Conservation (phyloP, 2,888 invertebrate genomes). For the Hipparchia semele region DNA sequence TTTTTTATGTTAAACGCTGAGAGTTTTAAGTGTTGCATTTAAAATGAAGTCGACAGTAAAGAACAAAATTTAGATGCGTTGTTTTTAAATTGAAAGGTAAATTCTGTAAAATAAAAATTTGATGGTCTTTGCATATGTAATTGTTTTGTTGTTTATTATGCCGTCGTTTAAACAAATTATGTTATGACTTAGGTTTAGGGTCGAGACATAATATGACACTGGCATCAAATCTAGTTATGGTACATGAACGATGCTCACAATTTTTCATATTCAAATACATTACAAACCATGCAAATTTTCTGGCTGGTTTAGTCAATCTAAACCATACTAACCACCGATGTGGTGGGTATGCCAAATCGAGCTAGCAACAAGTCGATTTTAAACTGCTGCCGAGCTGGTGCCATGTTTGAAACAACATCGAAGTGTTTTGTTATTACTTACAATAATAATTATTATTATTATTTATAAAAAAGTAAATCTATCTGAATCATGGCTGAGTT, state of each 20-base stretch:
- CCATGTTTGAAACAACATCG: too few relatives aligned
- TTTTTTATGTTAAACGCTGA: constrained; percentile 73
- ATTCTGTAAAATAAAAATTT: constrained; percentile 39
- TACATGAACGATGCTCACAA: too few relatives aligned
- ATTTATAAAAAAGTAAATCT: too few relatives aligned
- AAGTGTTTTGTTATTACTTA: too few relatives aligned
- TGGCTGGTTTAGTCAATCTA: background rate
- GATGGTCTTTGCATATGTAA: constrained; percentile 36
- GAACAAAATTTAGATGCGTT: constrained; percentile 52
- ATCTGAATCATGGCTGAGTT: too few relatives aligned
- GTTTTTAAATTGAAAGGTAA: constrained; percentile 45
- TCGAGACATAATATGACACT: too few relatives aligned
- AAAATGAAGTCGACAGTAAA: constrained; percentile 63
- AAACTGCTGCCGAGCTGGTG: background rate
- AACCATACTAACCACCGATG: background rate
- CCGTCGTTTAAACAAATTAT: constrained; percentile 28
- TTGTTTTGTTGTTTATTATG: constrained; percentile 32
- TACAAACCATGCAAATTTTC: background rate
- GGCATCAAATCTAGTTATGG: too few relatives aligned
- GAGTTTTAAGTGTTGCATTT: constrained; percentile 69
- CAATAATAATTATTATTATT: too few relatives aligned
- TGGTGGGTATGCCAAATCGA: background rate
- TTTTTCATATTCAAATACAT: too few relatives aligned
- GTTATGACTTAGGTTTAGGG: too few relatives aligned
- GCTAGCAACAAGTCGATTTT: background rate